Evolutionary conservation across 2,888 invertebrate genomes (phyloP).

Genomic region (Oscheius sp.): DNA sequence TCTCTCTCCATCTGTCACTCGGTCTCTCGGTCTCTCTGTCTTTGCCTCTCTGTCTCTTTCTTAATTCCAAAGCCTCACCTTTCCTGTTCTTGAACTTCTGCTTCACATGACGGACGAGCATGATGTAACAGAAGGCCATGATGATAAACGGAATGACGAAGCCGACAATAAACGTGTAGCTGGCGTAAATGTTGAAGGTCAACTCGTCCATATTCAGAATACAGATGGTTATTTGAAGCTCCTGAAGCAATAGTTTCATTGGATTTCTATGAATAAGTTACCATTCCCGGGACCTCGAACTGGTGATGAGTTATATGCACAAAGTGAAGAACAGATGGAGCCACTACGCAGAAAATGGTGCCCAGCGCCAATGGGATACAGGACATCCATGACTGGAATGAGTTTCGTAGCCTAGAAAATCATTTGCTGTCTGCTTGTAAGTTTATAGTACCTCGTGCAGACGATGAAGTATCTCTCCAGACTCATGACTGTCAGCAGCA

Average conservation of each 20-base stretch:
- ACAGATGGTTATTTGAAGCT: conserved; percentile 37
- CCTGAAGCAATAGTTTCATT: conserved; percentile 8
- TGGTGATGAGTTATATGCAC: conserved; percentile 47
- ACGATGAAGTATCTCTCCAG: conserved; percentile 67
- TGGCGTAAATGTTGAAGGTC: conserved; percentile 55
- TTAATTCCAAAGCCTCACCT: conserved; percentile 10
- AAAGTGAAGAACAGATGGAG: conserved; percentile 54
- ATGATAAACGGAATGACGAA: conserved; percentile 61
- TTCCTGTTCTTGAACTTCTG: conserved; percentile 58
- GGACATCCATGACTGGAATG: conserved; percentile 54
- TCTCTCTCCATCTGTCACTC: no score
- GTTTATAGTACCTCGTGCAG: conserved; percentile 54
- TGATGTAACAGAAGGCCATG: conserved; percentile 66
- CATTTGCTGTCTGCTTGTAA: no score
- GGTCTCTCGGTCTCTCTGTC: no score
- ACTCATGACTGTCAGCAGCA: conserved; percentile 65
- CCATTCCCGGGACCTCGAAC: conserved; percentile 16
- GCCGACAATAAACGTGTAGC: conserved; percentile 63
- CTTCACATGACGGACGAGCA: conserved; percentile 65
- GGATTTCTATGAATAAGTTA: conserved; percentile 4
- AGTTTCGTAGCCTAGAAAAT: conserved; percentile 46
- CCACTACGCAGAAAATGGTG: conserved; percentile 52
- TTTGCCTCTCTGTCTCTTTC: no score
- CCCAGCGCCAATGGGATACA: conserved; percentile 55
- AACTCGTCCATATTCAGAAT: conserved; percentile 48